Conservation (phyloP, 2,888 invertebrate species). For the Mycogona germanica region DNA sequence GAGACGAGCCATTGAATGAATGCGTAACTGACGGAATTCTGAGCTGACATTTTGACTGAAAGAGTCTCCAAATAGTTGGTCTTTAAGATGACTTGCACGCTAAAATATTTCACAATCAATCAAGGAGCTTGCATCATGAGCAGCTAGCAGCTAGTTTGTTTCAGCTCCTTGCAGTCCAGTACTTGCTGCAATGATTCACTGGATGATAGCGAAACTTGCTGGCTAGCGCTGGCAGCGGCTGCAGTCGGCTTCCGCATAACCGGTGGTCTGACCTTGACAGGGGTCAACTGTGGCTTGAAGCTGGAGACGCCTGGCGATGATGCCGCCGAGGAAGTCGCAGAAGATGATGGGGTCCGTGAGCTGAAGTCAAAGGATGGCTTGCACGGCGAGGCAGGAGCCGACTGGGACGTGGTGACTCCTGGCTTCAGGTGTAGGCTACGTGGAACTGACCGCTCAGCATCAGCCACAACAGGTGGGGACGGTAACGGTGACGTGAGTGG, state of each 20-base stretch:
- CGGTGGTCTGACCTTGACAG: slow-evolving; percentile 60
- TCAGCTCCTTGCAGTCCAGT: slow-evolving; percentile 12
- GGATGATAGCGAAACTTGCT: background rate
- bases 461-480: background rate
- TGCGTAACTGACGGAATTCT: no score
- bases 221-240: slow-evolving; percentile 37
- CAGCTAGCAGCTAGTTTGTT: slow-evolving; percentile 21
- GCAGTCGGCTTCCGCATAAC: slow-evolving; percentile 60
- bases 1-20: no score
- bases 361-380: slow-evolving; percentile 30
- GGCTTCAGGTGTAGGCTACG: no score
- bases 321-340: slow-evolving; percentile 49
- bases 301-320: slow-evolving; percentile 30
- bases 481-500: background rate
- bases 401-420: no score
- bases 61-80: no score
- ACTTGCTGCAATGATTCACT: slow-evolving; percentile 2
- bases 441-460: slow-evolving; percentile 20
- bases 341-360: slow-evolving; percentile 43
- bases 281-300: slow-evolving; percentile 29
- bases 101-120: no score
- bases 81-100: no score
- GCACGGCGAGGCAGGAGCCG: slow-evolving; percentile 34
- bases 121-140: no score
- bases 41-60: no score